These are phyloP conservation scores for Antheraea assamensis DNA, from an alignment of 2,888 invertebrate genomes.

Conservation along the genomic window DNA sequence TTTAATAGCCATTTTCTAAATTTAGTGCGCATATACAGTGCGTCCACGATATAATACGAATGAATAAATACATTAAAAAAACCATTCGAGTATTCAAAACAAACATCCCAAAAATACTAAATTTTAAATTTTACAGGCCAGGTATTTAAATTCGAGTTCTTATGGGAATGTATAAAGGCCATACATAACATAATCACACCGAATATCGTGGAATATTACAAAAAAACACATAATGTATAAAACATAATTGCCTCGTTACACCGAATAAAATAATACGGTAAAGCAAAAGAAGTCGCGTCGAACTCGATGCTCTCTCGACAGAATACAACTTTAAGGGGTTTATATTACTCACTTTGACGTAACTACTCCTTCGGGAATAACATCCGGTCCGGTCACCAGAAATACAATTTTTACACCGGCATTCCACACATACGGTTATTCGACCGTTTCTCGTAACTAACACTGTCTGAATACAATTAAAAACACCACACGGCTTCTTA, in stretches of 20 bases:
- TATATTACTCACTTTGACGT: conserved; percentile 22
- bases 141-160: neutral
- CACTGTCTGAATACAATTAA: conserved; percentile 26
- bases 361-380: conserved; percentile 20
- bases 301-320: neutral
- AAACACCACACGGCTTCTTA: conserved; percentile 38
- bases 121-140: neutral
- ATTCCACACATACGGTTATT: conserved; percentile 20
- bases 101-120: neutral
- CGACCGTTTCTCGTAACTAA: conserved; percentile 20
- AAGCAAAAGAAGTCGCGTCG: neutral
- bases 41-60: neutral
- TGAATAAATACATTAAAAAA: neutral
- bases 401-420: conserved; percentile 22
- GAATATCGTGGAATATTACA: neutral
- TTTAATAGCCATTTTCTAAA: too few species aligned
- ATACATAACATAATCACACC: neutral
- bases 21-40: too few species aligned
- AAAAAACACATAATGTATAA: neutral
- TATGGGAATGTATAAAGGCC: neutral
- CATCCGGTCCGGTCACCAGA: conserved; percentile 20
- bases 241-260: neutral
- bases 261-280: neutral
- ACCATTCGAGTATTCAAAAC: neutral
- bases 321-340: conserved; percentile 4